Evolutionary conservation across 2,113 vertebrate genomes (phyloP), one percentile per base, ranked within the genome.

Genomic region (Typhlomys cinereus): DNA sequence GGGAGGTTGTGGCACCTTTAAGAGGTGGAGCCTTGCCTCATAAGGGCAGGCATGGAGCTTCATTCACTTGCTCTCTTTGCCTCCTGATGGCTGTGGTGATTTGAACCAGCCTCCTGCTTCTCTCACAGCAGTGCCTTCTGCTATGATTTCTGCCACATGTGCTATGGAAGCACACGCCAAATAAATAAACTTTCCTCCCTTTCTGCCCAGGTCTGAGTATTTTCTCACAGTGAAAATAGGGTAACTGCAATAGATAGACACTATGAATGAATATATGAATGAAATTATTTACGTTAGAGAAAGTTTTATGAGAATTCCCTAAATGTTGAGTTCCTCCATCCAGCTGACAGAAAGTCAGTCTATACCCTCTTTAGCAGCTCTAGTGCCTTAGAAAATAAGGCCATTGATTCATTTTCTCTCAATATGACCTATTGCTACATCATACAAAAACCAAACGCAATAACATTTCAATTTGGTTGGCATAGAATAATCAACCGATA

Each of bases 401-500:
- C 27, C n/a, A 10, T 18, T 41, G 29, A n/a, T 29, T 89, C 57
- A 41, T 95, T 92, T 73, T 78, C 75, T 92, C 76, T 52, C 54
- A 71, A 70, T 83, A 12, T 81, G 57, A 75, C n/a, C 67, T 66
- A 71, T 1, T 81, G n/a, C 57, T 93, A 66, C 57, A 81, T 10
- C 52, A 23, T 54, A 25, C 48, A 14, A 89, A 94, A 94, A 93
- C 44, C 31, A 84, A 88, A 95, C 59, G 8, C 54, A 89, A 86
- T 10, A 4, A 36, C 57, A 88, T 62, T 92, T 71, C n/a, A 25
- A 41, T 75, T 31, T 93, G 64, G 70, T 14, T 52, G 75, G 64
- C n/a, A 62, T 21, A 87, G 34, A 90, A 88, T 57, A 59, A 96
- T 27, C 93, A 75, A 61, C 23, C 87, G 85, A 31, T 41, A 93